These are phyloP conservation scores for Hyles lineata DNA, from an alignment of 2,888 invertebrate species.

Conservation along the genomic window DNA sequence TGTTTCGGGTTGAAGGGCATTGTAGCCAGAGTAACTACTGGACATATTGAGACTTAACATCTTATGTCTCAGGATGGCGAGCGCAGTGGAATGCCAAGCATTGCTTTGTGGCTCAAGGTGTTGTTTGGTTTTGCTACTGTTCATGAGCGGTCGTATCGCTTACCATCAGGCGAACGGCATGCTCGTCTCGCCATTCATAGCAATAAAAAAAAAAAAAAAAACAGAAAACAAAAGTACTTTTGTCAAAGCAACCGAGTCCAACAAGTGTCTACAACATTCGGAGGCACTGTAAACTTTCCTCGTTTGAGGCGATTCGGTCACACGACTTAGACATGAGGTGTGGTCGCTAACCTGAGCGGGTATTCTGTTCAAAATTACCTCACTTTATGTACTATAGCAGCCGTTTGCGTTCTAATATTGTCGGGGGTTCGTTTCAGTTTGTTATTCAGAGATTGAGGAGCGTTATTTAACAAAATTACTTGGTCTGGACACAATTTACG, in stretches of 20 bases:
- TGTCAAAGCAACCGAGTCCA: background rate
- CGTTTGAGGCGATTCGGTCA: slow-evolving; percentile 58
- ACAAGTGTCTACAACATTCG: slow-evolving; percentile 21
- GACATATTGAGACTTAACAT: too few species aligned
- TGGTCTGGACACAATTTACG: too few species aligned
- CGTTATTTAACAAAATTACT: too few species aligned
- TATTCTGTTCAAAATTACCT: slow-evolving; percentile 28
- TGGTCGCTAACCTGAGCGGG: slow-evolving; percentile 45
- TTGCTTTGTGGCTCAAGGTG: too few species aligned
- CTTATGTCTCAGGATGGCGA: too few species aligned
- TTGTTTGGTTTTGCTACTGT: too few species aligned
- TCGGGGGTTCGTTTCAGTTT: background rate
- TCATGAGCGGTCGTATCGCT: too few species aligned
- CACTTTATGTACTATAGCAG: slow-evolving; percentile 7
- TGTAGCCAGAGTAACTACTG: too few species aligned
- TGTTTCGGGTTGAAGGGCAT: too few species aligned
- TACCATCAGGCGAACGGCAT: too few species aligned
- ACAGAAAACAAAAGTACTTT: background rate
- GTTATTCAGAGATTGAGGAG: background rate
- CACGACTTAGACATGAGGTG: slow-evolving; percentile 50
- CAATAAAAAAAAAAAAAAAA: slow-evolving; percentile 25
- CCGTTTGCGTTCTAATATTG: background rate
- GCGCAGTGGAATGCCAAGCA: too few species aligned
- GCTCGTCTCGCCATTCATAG: too few species aligned
- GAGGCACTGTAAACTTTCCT: slow-evolving; percentile 50